Base-by-base conservation (phyloP, 92 coral and sea anemone genomes). In the Phymanthus crucifer region DNA sequence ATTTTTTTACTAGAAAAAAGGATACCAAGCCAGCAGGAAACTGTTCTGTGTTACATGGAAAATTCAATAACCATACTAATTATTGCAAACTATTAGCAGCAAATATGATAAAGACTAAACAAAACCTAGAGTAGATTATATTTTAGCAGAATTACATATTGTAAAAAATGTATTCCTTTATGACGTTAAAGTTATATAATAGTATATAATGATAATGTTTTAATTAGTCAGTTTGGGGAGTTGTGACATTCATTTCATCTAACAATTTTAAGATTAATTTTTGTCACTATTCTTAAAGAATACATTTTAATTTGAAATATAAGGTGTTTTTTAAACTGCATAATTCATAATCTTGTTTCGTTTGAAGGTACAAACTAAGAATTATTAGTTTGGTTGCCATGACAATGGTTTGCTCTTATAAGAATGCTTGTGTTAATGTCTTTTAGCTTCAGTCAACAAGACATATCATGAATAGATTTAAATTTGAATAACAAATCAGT, bases 401-500 rank as follows among this genome's bases (percentile, higher is more conserved):
- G 46, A 71, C n/a, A 37, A 54, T 70, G 24, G 5, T 24, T 14
- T 8, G 16, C 56, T 54, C 45, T 33, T 58, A 6, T 9, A 77
- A 77, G 58, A 77, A 77, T 77, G 81, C 29, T 24, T 34, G 24
- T 4, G 6, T 61, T 46, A 18, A 13, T 77, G 72, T 54, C 29
- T 38, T 54, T 38, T 54, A 58, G 50, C 34, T 6, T 9, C 69
- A 74, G 31, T 61, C 68, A 61, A 29, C 68, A 61, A 1, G 33
- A 52, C 2, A 24, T 33, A 24, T 24, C 64, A 54, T 21, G 34
- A 32, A 38, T 50, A 26, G 32, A 10, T 18, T 1, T 3, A 40
- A 61, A 77, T 77, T 77, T 31, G 54, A 77, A 69, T 77, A 23
- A 65, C 81, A 65, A 77, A 77, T 77, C 35, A 27, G 81, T 10